These are phyloP conservation scores for Eristalinus sepulchralis DNA, from an alignment of 2,888 invertebrate species.

Conservation along the genomic window DNA sequence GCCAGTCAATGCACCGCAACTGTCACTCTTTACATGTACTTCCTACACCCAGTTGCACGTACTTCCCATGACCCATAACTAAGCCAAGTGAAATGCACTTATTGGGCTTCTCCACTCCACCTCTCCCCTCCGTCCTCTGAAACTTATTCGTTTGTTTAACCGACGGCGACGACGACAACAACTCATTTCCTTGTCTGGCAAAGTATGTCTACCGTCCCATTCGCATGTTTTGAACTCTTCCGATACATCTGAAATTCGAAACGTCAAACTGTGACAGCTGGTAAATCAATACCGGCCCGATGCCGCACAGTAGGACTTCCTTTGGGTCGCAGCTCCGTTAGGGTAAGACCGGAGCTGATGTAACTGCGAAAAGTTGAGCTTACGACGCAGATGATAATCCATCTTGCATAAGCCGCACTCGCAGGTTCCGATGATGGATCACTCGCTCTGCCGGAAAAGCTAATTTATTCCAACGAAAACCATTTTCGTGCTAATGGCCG, in stretches of 20 bases:
- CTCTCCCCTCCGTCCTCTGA: slow-evolving; percentile 13
- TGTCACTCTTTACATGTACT: slow-evolving; percentile 11
- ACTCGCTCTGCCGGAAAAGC: slow-evolving; percentile 47
- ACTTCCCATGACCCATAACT: slow-evolving; percentile 64
- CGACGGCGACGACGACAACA: slow-evolving; percentile 14
- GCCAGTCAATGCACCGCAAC: not conserved
- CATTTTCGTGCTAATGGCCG: slow-evolving; percentile 43
- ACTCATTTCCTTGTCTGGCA: slow-evolving; percentile 42
- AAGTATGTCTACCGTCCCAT: not conserved
- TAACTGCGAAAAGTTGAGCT: slow-evolving; percentile 1
- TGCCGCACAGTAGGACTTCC: slow-evolving; percentile 47
- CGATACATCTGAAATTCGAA: slow-evolving; percentile 60
- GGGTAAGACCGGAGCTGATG: slow-evolving; percentile 6
- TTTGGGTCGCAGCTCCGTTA: not conserved
- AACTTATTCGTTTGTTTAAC: slow-evolving; percentile 29
- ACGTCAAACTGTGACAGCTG: slow-evolving; percentile 34
- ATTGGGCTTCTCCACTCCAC: slow-evolving; percentile 26
- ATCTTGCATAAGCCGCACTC: slow-evolving; percentile 45
- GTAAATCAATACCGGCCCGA: slow-evolving; percentile 50
- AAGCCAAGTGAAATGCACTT: slow-evolving; percentile 51
- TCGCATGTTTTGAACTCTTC: slow-evolving; percentile 27
- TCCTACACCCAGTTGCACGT: slow-evolving; percentile 24
- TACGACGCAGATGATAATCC: slow-evolving; percentile 26
- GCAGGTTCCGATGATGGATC: slow-evolving; percentile 24
- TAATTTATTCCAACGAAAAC: slow-evolving; percentile 51